Conservation (phyloP, 2,797 vertebrate genomes). For the Geotrypetes seraphini region DNA sequence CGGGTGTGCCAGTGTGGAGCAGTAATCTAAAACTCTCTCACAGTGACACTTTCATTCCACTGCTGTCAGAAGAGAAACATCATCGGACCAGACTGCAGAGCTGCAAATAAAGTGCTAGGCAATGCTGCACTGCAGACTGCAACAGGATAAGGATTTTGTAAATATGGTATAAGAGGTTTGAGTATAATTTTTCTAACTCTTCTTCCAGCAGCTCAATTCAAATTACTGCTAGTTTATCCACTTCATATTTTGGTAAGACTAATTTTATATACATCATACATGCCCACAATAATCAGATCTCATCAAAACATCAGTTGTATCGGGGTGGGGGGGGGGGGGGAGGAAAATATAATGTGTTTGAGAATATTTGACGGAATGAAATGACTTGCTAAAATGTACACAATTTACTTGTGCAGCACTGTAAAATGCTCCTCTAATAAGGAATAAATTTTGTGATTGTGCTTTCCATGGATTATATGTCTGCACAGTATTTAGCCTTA, state of each 20-base stretch:
- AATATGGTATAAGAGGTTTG: neutral
- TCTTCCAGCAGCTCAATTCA: constrained; percentile 4
- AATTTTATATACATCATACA: too few relatives aligned
- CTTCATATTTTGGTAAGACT: constrained; percentile 41
- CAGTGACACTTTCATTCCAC: constrained; percentile 71
- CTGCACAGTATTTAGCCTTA: too few relatives aligned
- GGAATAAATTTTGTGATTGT: too few relatives aligned
- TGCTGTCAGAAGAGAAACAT: constrained; percentile 63
- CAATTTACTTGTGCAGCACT: too few relatives aligned
- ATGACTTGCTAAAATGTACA: too few relatives aligned
- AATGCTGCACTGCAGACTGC: constrained; percentile 2
- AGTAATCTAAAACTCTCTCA: constrained; percentile 55
- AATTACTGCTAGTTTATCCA: constrained; percentile 20
- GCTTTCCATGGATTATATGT: too few relatives aligned
- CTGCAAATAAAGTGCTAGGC: constrained; percentile 44
- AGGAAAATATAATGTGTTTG: constrained; percentile 1
- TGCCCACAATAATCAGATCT: too few relatives aligned
- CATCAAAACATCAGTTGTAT: constrained; percentile 7
- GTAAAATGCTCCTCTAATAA: too few relatives aligned
- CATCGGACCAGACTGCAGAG: constrained; percentile 58
- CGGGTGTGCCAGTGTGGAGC: constrained; percentile 25
- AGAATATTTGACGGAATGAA: constrained; percentile 2
- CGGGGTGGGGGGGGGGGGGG: too few relatives aligned
- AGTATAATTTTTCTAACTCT: constrained; percentile 8
- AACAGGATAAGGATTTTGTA: constrained; percentile 14